A percentile compares a stretch with the other conserved stretches of the same genome.
Conservation (phyloP, 2,888 invertebrate species). For the Drosophila vallismaia region DNA sequence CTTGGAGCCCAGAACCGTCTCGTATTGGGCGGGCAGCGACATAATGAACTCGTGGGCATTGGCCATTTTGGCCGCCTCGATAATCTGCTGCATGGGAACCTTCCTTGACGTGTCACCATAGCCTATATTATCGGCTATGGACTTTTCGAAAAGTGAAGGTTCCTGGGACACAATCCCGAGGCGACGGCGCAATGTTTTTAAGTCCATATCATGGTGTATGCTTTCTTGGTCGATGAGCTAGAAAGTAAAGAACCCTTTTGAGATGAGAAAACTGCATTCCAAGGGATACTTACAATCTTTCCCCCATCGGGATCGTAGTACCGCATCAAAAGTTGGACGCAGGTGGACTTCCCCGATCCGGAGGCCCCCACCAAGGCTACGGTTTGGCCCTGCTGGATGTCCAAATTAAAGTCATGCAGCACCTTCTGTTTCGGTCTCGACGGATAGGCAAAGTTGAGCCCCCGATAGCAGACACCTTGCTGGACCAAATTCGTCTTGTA, state of each 20-base stretch:
- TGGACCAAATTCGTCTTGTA: conserved; percentile 59
- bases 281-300: conserved; percentile 84
- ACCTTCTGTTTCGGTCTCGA: conserved; percentile 90
- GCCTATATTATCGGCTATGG: conserved; percentile 94
- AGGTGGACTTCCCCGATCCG: conserved; percentile 93
- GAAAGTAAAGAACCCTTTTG: background rate
- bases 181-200: conserved; percentile 88
- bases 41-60: conserved; percentile 94
- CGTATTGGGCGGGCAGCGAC: conserved; percentile 90
- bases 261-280: rapidly evolving
- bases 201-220: conserved; percentile 85
- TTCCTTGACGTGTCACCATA: conserved; percentile 91
- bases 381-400: conserved; percentile 88
- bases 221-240: conserved; percentile 84
- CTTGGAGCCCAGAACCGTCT: conserved; percentile 89
- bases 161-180: conserved; percentile 96
- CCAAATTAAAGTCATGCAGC: conserved; percentile 88
- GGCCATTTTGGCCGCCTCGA: conserved; percentile 91
- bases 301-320: conserved; percentile 91
- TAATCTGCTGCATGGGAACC: conserved; percentile 88
- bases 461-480: conserved; percentile 85
- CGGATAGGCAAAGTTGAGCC: conserved; percentile 91
- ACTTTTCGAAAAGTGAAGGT: conserved; percentile 93
- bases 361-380: conserved; percentile 90
- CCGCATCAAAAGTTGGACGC: conserved; percentile 90